These are phyloP conservation scores for Lampris incognitus DNA, from an alignment of 2,113 vertebrate genomes.

Conservation along the genomic window DNA sequence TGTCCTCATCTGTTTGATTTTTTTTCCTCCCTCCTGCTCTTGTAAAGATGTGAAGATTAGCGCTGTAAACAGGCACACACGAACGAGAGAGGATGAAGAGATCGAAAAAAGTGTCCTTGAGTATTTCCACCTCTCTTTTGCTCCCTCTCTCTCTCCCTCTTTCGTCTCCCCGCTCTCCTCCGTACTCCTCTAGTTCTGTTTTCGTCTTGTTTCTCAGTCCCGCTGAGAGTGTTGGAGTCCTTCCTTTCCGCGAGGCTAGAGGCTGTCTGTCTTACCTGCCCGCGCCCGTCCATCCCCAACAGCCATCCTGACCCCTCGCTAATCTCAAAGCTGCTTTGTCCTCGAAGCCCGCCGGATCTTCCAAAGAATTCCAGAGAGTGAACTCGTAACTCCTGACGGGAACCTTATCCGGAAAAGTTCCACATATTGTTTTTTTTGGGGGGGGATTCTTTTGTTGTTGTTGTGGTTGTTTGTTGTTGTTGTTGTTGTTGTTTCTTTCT, in stretches of 20 bases:
- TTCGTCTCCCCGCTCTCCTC: slow-evolving; percentile 69
- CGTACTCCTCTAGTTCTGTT: slow-evolving; percentile 79
- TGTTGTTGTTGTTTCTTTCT: background rate
- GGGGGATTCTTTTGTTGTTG: background rate
- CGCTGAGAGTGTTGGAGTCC: slow-evolving; percentile 92
- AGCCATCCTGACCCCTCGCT: background rate
- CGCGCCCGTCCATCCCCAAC: background rate
- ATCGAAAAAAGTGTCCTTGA: slow-evolving; percentile 9
- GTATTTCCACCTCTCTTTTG: slow-evolving; percentile 55
- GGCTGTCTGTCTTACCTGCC: slow-evolving; percentile 69
- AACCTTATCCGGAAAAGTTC: background rate
- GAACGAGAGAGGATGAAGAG: slow-evolving; percentile 85
- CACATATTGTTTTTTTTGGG: slow-evolving; percentile 9
- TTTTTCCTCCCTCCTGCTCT: slow-evolving; percentile 49
- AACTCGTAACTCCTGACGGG: background rate
- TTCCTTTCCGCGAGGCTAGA: slow-evolving; percentile 71
- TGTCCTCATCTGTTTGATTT: slow-evolving; percentile 13
- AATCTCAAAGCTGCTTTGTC: background rate
- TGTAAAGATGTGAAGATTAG: slow-evolving; percentile 90
- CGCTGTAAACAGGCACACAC: slow-evolving; percentile 99
- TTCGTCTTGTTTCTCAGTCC: slow-evolving; percentile 92
- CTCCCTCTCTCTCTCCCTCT: slow-evolving; percentile 73
- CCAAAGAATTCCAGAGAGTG: background rate
- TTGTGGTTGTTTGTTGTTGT: slow-evolving; percentile 18
- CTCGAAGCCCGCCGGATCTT: background rate